Conservation (phyloP, 2,888 invertebrate genomes). For the Lasioglossum zephyrum region DNA sequence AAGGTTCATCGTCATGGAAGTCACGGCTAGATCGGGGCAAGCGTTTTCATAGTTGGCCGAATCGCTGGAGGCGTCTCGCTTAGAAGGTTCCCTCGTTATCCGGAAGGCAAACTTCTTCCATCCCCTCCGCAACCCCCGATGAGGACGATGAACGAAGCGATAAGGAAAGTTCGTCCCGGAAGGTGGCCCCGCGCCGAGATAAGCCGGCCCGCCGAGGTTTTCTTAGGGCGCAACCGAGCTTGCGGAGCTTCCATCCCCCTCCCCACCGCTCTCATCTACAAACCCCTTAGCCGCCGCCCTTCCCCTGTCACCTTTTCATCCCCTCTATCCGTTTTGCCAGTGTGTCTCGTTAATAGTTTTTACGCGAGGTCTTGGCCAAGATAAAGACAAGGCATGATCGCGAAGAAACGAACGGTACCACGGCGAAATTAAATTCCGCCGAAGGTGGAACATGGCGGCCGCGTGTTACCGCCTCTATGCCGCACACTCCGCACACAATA, state of each 20-base stretch:
- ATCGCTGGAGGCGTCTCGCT: constrained; percentile 54
- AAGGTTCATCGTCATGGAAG: constrained; percentile 35
- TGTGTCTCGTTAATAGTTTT: constrained; percentile 53
- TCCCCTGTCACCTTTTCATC: background rate
- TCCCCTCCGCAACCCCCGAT: constrained; percentile 37
- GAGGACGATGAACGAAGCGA: constrained; percentile 70
- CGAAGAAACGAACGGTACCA: constrained; percentile 28
- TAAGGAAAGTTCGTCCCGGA: constrained; percentile 65
- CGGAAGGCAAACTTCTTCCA: constrained; percentile 70
- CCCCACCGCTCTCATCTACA: background rate
- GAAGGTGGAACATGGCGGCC: background rate
- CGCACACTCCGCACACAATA: background rate
- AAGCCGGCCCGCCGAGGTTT: constrained; percentile 50
- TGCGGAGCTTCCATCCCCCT: constrained; percentile 10
- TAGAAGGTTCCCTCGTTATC: constrained; percentile 70
- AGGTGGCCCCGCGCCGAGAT: constrained; percentile 58
- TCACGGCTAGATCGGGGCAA: constrained; percentile 48
- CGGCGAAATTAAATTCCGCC: constrained; percentile 34
- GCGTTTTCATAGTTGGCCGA: constrained; percentile 66
- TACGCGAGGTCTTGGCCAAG: constrained; percentile 18
- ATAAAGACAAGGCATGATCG: constrained; percentile 53
- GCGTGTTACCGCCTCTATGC: background rate
- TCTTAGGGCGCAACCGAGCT: constrained; percentile 35
- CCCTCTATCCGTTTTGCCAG: background rate
- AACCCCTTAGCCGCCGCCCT: background rate